A percentile compares a stretch with the other conserved stretches of the same genome.
These are phyloP conservation scores for Anagrus nilaparvatae DNA, from an alignment of 1,140 invertebrate species.

Conservation along the genomic window DNA sequence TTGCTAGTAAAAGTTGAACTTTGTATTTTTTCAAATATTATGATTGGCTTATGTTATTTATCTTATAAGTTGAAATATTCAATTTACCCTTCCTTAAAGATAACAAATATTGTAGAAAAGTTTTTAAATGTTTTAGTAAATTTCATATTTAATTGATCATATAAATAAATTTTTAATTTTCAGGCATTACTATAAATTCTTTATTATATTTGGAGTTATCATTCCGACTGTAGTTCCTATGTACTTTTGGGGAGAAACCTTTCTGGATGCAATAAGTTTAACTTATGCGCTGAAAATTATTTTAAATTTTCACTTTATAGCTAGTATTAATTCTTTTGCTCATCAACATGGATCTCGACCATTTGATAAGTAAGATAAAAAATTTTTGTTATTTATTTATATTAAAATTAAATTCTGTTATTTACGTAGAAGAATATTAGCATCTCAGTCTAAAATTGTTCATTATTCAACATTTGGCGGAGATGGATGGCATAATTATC, in stretches of 20 bases:
- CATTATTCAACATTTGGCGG: conserved; percentile 55
- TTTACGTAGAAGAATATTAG: conserved; percentile 55
- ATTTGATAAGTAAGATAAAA: conserved; percentile 54
- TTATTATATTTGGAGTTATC: not conserved
- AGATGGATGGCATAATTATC: conserved; percentile 92
- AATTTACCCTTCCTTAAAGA: too few relatives aligned
- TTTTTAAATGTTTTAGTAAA: too few relatives aligned
- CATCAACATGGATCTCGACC: conserved; percentile 56
- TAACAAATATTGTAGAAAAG: too few relatives aligned
- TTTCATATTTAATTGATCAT: not conserved
- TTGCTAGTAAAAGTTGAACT: too few relatives aligned
- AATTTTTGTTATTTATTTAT: conserved; percentile 5
- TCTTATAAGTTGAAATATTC: too few relatives aligned
- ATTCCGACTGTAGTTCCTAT: conserved; percentile 3
- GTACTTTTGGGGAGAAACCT: conserved; percentile 64
- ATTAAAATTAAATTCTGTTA: conserved; percentile 21
- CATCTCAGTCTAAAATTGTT: conserved; percentile 52
- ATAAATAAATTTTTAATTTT: not conserved
- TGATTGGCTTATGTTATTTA: too few relatives aligned
- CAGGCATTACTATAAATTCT: not conserved
- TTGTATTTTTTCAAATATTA: too few relatives aligned
- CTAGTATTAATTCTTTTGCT: conserved; percentile 63
- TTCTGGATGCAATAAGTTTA: conserved; percentile 66
- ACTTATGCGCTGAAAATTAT: conserved; percentile 55
- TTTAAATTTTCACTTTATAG: conserved; percentile 53